phyloP scores from a whole-genome alignment of 2,888 invertebrate genomes.

The Chouioia cunea region DNA sequence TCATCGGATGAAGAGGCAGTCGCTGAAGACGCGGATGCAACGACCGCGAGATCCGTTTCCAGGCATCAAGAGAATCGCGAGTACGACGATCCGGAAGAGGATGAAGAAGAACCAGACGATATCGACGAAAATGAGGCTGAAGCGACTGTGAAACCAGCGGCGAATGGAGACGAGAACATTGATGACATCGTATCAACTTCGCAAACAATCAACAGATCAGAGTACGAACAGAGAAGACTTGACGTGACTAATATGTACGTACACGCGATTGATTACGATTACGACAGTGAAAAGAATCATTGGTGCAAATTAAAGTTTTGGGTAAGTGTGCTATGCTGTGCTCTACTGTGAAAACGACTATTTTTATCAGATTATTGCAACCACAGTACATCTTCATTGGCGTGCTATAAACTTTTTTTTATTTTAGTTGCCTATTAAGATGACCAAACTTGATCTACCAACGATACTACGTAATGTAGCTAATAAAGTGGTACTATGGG shows the following conservation, averaged over 20 bases:
- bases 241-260: constrained; percentile 68
- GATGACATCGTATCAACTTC: constrained; percentile 61
- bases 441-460: constrained; percentile 81
- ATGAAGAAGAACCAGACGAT: constrained; percentile 67
- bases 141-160: background rate
- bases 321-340: constrained; percentile 70
- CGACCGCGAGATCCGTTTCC: constrained; percentile 58
- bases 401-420: background rate
- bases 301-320: constrained; percentile 90
- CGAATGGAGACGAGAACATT: constrained; percentile 32
- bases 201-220: background rate
- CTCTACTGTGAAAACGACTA: too few relatives aligned
- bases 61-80: constrained; percentile 70
- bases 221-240: constrained; percentile 49
- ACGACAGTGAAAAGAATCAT: constrained; percentile 79
- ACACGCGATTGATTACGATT: constrained; percentile 76
- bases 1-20: constrained; percentile 80
- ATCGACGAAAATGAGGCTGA: constrained; percentile 60
- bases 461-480: constrained; percentile 81
- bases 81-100: constrained; percentile 71
- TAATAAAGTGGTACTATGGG: constrained; percentile 80
- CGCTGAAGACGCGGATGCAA: constrained; percentile 71
- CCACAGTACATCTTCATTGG: background rate
- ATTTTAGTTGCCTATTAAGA: constrained; percentile 72
- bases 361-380: background rate